phyloP scores from a whole-genome alignment of 2,888 invertebrate species.

The Limnephilus marmoratus region DNA sequence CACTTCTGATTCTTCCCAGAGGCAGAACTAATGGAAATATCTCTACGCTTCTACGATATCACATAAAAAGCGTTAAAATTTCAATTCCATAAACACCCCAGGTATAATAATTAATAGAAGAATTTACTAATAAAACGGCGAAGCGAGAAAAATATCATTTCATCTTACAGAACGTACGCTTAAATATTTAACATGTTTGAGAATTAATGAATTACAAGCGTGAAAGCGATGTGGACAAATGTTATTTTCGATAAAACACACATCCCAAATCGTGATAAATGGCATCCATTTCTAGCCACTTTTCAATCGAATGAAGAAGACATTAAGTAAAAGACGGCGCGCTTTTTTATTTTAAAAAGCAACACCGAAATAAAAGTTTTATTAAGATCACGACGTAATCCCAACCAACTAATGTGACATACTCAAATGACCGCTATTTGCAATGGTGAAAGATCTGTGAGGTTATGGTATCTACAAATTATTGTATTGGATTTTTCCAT shows the following conservation, averaged over 20 bases:
- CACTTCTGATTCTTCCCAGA: too few relatives aligned
- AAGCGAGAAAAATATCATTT: neutral
- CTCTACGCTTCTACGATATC: neutral
- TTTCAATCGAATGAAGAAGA: neutral
- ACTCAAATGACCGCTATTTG: constrained; percentile 14
- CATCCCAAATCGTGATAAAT: neutral
- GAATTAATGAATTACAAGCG: neutral
- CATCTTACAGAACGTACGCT: neutral
- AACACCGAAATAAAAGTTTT: neutral
- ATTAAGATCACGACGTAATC: constrained; percentile 47
- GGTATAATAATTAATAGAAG: too few relatives aligned
- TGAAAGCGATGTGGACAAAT: neutral
- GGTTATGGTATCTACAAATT: neutral
- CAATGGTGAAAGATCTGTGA: neutral
- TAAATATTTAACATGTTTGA: neutral
- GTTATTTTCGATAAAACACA: neutral
- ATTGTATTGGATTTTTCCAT: too few relatives aligned
- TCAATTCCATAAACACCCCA: neutral
- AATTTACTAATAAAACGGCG: neutral
- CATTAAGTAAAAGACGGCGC: constrained; percentile 15
- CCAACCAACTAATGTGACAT: constrained; percentile 47
- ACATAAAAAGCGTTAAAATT: neutral
- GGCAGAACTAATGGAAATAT: neutral
- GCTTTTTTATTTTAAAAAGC: neutral
- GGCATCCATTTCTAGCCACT: neutral